Evolutionary conservation across 2,113 vertebrate genomes (phyloP), one percentile per base, ranked within the genome.

Genomic region (Cyprinodon tularosa): DNA sequence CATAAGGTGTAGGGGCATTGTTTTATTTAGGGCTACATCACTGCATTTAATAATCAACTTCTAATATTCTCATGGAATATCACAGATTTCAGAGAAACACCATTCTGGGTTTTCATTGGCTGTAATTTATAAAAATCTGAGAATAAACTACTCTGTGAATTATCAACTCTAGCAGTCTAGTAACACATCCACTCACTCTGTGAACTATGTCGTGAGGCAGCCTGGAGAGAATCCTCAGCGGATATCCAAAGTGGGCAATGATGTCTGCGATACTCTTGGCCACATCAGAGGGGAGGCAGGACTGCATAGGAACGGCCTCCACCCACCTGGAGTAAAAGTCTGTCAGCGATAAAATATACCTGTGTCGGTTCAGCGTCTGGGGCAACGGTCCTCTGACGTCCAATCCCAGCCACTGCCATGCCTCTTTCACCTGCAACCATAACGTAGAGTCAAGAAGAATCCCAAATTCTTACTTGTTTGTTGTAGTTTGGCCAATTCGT

Each of bases 321-420:
- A 94, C 88, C 93, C 93, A 94, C 73, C 91, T 90, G 22, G 93
- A 92, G 86, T 65, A 90, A 37, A 78, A 91, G 77, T 94, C 93
- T 0, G 82, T 88, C 38, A 94, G 38, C 0, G 88, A 89, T 37
- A 94, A 36, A 17, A 94, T 45, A 81, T 92, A 93, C 47, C 74
- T 86, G 86, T 91, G 82, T n/a, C 82, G 87, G 3, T 83, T 91
- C 11, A 40, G 62, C 0, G 91, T 93, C 22, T 68, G 57, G 1
- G 88, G 90, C 44, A 94, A 74, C 1, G 91, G 91, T 4, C 93
- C 93, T 7, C 91, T 83, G 44, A 94, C 72, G 20, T 94, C 93
- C 84, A 94, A 78, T 12, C 86, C 89, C 0, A 94, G 87, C 93
- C 93, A 94, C 76, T 93, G 81, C 93, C 92, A 93, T 15, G 91